A percentile compares a stretch with the other conserved stretches of the same genome.
Evolutionary conservation across 2,113 vertebrate genomes (phyloP).

Genomic region (Gallinago paraguaiae): DNA sequence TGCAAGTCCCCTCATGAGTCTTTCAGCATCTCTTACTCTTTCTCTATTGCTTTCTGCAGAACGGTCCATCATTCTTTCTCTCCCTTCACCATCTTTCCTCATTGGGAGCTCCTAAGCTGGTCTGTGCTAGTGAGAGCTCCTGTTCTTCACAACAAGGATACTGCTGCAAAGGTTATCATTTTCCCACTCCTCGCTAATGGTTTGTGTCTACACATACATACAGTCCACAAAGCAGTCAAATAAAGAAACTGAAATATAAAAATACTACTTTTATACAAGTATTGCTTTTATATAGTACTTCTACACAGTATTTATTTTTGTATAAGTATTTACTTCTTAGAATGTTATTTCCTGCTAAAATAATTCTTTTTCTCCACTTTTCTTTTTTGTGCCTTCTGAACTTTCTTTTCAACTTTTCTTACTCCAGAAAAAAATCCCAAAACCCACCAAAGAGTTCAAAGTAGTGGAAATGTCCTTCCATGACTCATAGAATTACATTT

Average conservation of each 20-base stretch:
- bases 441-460: background rate
- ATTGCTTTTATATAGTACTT: background rate
- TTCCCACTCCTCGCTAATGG: background rate
- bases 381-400: background rate
- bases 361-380: accelerated
- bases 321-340: background rate
- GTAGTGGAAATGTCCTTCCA: background rate
- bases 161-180: background rate
- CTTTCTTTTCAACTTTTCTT: background rate
- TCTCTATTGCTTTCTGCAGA: background rate
- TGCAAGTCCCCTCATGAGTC: accelerated
- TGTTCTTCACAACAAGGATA: background rate
- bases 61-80: background rate
- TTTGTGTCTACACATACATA: background rate
- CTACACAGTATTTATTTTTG: background rate
- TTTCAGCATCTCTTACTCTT: background rate
- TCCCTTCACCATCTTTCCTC: background rate
- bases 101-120: accelerated
- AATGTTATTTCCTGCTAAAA: background rate
- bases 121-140: background rate
- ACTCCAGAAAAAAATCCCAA: background rate
- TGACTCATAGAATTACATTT: background rate
- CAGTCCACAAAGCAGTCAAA: background rate
- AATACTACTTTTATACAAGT: background rate
- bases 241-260: background rate